phyloP scores from a whole-genome alignment of 2,888 invertebrate species.

The Dolichopus griseipennis region DNA sequence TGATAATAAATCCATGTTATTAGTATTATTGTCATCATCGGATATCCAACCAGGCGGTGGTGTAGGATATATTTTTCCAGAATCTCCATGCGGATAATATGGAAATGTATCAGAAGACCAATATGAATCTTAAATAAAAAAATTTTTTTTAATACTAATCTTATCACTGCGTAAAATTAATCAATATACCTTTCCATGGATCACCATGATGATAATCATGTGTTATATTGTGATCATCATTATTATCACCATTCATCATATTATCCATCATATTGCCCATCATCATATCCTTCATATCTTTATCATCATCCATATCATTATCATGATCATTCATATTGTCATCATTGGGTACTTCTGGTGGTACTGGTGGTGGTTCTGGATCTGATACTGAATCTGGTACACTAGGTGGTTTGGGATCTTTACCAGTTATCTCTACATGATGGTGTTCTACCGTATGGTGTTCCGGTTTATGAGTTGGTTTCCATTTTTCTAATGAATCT shows the following conservation, averaged over 20 bases:
- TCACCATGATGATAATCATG: neutral
- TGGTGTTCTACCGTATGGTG: neutral
- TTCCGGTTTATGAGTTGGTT: constrained; percentile 24
- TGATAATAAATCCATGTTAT: neutral
- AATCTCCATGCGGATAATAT: neutral
- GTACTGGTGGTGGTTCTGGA: neutral
- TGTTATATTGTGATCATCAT: neutral
- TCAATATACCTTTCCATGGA: too few species aligned
- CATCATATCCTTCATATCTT: neutral
- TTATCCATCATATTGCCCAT: neutral
- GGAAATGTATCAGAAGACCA: neutral
- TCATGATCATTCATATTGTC: neutral
- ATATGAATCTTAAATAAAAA: neutral
- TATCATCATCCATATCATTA: neutral
- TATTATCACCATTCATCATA: neutral
- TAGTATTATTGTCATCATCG: neutral
- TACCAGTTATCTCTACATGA: neutral
- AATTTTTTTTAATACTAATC: too few species aligned
- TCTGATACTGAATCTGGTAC: constrained; percentile 3
- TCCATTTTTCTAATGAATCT: constrained; percentile 31
- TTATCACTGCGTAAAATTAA: too few species aligned
- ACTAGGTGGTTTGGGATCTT: neutral
- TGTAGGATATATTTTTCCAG: neutral
- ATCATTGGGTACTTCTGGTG: neutral
- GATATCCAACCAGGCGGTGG: neutral